Percentiles rank a stretch among this genome's conserved stretches.
phyloP scores from a whole-genome alignment of 2,888 invertebrate genomes.

The Bombylius discolor region DNA sequence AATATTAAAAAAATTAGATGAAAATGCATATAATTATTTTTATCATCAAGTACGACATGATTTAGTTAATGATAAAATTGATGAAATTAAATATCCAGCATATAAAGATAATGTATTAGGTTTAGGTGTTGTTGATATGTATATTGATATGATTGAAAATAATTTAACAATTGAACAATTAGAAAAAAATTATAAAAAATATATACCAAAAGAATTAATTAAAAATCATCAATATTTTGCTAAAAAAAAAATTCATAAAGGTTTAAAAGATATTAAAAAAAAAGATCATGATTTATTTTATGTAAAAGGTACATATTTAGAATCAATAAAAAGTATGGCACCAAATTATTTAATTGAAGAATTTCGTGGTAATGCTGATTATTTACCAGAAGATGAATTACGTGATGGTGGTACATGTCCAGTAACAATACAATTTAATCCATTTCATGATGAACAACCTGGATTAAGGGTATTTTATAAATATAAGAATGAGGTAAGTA shows the following conservation, averaged over 20 bases:
- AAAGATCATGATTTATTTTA: conserved; percentile 45
- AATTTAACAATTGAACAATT: conserved; percentile 52
- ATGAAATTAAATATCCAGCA: conserved; percentile 65
- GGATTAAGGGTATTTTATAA: conserved; percentile 54
- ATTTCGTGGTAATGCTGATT: conserved; percentile 43
- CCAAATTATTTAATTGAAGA: conserved; percentile 71
- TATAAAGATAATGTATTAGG: conserved; percentile 68
- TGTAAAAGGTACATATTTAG: conserved; percentile 68
- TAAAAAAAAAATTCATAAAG: conserved; percentile 59
- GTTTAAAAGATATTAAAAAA: conserved; percentile 43
- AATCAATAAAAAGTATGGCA: conserved; percentile 63
- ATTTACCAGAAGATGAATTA: conserved; percentile 43
- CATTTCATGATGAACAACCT: conserved; percentile 49
- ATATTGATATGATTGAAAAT: conserved; percentile 66
- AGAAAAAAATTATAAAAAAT: conserved; percentile 66
- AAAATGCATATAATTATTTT: conserved; percentile 68
- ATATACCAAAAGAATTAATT: conserved; percentile 66
- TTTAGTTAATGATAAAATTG: conserved; percentile 64
- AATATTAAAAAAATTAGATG: conserved; percentile 42
- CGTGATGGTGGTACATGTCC: conserved; percentile 58
- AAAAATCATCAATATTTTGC: conserved; percentile 62
- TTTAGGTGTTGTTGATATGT: conserved; percentile 78
- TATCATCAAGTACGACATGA: conserved; percentile 75
- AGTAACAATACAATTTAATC: conserved; percentile 49
- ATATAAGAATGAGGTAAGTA: conserved; percentile 45